These are phyloP conservation scores for Chalcis sispes DNA, from an alignment of 2,888 invertebrate species.

Conservation along the genomic window DNA sequence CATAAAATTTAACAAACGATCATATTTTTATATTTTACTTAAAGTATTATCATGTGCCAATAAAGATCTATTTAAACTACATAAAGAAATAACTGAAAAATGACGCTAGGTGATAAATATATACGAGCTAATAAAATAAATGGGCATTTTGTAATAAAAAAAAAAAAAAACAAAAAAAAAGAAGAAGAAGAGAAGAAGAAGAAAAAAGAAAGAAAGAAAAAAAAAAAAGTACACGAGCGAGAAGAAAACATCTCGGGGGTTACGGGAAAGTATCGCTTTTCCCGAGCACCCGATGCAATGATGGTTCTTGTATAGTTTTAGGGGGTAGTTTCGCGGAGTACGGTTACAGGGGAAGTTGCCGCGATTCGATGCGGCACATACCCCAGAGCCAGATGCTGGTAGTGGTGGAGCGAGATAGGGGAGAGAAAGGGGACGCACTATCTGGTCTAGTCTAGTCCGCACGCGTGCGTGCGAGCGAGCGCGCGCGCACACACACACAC, in stretches of 20 bases:
- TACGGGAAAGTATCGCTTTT: slow-evolving; percentile 60
- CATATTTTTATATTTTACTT: no score
- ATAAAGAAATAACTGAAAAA: no score
- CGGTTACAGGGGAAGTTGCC: slow-evolving; percentile 67
- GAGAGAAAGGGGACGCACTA: neutral
- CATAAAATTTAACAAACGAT: no score
- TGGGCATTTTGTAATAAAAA: slow-evolving; percentile 47
- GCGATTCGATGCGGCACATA: slow-evolving; percentile 68
- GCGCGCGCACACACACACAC: slow-evolving; percentile 1
- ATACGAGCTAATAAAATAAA: slow-evolving; percentile 46
- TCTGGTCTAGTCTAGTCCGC: slow-evolving; percentile 36
- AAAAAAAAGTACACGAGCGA: slow-evolving; percentile 17
- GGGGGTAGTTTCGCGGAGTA: slow-evolving; percentile 68
- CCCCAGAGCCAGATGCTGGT: slow-evolving; percentile 24
- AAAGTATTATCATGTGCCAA: no score
- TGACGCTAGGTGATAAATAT: slow-evolving; percentile 11
- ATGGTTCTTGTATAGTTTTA: slow-evolving; percentile 72
- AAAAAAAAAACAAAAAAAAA: slow-evolving; percentile 28
- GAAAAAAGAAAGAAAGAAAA: slow-evolving; percentile 20
- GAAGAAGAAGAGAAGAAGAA: slow-evolving; percentile 6
- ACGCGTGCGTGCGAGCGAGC: slow-evolving; percentile 31
- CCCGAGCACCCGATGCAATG: slow-evolving; percentile 65
- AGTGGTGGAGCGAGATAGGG: neutral
- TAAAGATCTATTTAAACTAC: no score
- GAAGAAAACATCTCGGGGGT: slow-evolving; percentile 43